Base-by-base conservation (phyloP, 2,888 invertebrate genomes). In the Synergus gifuensis region DNA sequence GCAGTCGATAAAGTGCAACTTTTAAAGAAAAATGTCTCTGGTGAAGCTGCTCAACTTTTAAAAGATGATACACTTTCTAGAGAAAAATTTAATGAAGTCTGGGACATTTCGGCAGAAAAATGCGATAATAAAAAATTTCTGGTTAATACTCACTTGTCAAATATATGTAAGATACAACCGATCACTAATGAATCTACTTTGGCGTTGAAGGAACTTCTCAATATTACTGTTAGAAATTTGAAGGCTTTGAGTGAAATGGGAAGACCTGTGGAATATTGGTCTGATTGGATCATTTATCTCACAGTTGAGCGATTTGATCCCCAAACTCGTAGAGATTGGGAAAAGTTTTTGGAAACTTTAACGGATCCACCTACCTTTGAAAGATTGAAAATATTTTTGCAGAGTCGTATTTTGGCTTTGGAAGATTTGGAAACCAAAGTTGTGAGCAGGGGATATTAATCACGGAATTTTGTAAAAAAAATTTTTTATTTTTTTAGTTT, bases 271-370 rank as follows among this genome's bases (percentile, higher is more conserved):
- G 36, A 63, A 28, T 36, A 63, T 12, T 63, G 63, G 63, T 22
- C 22, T 63, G 63, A 63, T 63, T 63, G 63, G 63, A 28, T 63
- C 14, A 28, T 63, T 5, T 63, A 63, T 36, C 22, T 63, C 14
- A 63, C 11, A 14, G 63, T 63, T 63, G 28, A 63, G 28, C 1
- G 63, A 63, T 9, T 63, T 12, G 63, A 63, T 12, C 63, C 28
- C 11, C 14, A 63, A 63, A 36, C 28, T 36, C 36, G 63, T 63
- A 22, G 11, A 36, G 36, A 63, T 11, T 12, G 63, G 63, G 16
- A 49, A 49, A 44, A 49, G 4, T 49, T 1, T 49, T 5, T 49
- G 1, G 49, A 49, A 49, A 16, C 0, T 36, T 14, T 36, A 3
- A 36, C 28, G 28, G 7, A 63, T 18, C 60, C 60, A 18, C 60